Conservation (phyloP, 2,888 invertebrate genomes). For the Stramonita haemastoma region DNA sequence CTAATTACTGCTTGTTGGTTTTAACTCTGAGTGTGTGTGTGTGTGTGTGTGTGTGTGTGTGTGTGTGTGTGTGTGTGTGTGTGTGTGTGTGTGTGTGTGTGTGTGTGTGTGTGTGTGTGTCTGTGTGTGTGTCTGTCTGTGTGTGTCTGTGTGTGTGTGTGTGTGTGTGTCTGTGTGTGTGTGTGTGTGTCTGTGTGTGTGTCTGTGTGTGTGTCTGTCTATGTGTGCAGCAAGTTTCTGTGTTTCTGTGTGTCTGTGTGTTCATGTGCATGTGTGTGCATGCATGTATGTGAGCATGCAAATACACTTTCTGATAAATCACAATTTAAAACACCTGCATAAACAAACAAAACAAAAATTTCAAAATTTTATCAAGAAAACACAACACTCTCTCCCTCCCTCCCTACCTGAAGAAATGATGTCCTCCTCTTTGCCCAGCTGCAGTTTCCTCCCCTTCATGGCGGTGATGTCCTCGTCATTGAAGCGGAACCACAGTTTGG, state of each 20-base stretch:
- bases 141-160: background rate
- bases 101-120: no score
- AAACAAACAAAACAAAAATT: background rate
- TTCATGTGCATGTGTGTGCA: background rate
- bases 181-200: no score
- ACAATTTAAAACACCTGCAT: no score
- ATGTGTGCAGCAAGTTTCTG: no score
- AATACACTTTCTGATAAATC: background rate
- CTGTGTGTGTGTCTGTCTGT: no score
- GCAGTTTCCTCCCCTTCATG: conserved; percentile 76
- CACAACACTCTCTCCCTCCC: background rate
- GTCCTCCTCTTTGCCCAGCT: conserved; percentile 79
- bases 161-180: background rate
- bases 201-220: no score
- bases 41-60: no score
- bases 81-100: no score
- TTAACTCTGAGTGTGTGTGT: no score
- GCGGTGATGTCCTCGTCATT: conserved; percentile 81
- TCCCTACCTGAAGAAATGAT: conserved; percentile 51
- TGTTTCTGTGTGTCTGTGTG: no score
- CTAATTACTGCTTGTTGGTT: no score
- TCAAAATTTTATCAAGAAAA: background rate
- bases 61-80: no score
- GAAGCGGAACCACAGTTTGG: conserved; percentile 83
- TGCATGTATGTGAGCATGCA: background rate